phyloP scores from a whole-genome alignment of 2,797 vertebrate genomes.

The Galago senegalensis region DNA sequence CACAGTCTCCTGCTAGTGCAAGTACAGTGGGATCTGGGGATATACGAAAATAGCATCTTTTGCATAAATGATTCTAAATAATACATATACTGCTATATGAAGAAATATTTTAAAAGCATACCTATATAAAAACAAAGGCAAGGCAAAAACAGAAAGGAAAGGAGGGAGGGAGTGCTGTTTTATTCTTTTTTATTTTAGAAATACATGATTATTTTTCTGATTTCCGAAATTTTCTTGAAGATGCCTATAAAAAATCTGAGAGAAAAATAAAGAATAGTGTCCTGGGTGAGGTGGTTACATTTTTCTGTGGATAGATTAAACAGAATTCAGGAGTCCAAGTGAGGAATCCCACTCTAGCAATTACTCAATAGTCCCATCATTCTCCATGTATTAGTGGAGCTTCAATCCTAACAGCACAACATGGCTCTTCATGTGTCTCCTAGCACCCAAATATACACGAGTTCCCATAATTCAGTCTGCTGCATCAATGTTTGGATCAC shows the following conservation, averaged over 20 bases:
- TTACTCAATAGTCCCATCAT: background rate
- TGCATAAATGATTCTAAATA: background rate
- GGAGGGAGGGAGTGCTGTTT: rapidly evolving
- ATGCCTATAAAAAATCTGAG: background rate
- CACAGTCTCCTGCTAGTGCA: background rate
- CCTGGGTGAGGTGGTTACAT: background rate
- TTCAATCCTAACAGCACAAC: background rate
- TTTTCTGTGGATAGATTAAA: background rate
- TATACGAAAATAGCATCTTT: background rate
- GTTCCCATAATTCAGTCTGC: background rate
- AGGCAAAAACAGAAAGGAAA: background rate
- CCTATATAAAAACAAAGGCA: background rate
- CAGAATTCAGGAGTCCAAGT: background rate
- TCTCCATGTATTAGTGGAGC: background rate
- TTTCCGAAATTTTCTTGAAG: background rate
- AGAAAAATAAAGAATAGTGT: background rate
- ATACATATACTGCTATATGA: background rate
- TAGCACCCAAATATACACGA: background rate
- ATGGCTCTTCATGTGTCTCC: background rate
- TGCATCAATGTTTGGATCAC: background rate
- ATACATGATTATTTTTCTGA: background rate
- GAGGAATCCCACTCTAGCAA: background rate
- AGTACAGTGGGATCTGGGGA: background rate
- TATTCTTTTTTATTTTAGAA: background rate
- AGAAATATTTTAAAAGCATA: background rate